Evolutionary conservation across 2,797 vertebrate species (phyloP).

Genomic region (Bryconaethiops microstoma): DNA sequence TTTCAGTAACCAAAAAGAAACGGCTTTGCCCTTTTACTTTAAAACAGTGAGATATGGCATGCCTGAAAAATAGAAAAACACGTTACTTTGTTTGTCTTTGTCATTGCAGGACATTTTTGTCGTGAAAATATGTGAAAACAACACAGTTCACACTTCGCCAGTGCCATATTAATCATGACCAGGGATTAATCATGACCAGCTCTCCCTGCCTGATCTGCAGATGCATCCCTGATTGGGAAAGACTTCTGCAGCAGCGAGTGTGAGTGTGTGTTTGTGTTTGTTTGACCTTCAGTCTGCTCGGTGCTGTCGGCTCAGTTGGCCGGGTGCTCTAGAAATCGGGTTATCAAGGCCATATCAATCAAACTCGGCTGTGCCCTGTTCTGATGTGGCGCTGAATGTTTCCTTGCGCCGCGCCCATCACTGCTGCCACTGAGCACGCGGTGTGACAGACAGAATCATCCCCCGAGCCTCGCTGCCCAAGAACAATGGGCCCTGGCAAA

Average conservation of each 20-base stretch:
- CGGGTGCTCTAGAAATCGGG: slow-evolving; percentile 29
- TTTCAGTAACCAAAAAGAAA: background rate
- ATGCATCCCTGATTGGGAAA: background rate
- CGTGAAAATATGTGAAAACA: background rate
- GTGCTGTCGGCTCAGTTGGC: slow-evolving; percentile 12
- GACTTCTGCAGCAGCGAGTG: background rate
- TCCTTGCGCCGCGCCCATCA: slow-evolving; percentile 80
- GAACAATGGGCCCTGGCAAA: slow-evolving; percentile 87
- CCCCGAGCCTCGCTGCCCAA: slow-evolving; percentile 79
- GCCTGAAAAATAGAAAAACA: background rate
- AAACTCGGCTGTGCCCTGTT: slow-evolving; percentile 59
- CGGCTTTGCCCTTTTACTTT: too few species aligned
- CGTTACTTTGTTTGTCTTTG: too few species aligned
- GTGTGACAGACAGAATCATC: slow-evolving; percentile 93
- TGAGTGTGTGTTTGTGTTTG: slow-evolving; percentile 17
- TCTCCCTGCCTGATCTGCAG: background rate
- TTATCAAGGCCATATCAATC: slow-evolving; percentile 44
- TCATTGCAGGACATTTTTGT: too few species aligned
- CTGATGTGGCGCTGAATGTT: slow-evolving; percentile 75
- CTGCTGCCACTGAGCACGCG: slow-evolving; percentile 80
- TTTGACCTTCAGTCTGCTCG: slow-evolving; percentile 14
- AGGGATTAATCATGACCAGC: too few species aligned
- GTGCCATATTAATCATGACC: background rate
- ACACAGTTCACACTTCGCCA: too few species aligned
- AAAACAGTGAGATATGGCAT: background rate